Base-by-base conservation (phyloP, 2,113 vertebrate genomes). In the Hemicordylus capensis region DNA sequence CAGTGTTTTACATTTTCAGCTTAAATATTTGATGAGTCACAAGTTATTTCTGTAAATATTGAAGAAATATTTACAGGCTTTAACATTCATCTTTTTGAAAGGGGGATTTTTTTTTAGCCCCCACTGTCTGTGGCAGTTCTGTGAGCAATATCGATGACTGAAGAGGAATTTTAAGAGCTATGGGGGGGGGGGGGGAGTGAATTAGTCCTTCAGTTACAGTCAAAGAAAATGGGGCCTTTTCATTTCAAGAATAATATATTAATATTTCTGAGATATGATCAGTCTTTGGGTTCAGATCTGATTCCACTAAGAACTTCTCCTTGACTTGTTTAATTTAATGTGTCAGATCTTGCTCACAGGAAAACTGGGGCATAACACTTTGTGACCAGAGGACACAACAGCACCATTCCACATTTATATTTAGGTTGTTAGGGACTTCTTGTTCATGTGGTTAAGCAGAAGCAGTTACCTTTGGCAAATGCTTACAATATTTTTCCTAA, bases 21-120 rank as follows among this genome's bases (percentile, higher is more conserved):
- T 73, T 24, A 85, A 80, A 66, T 87, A 80, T 91, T 90, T 81
- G 92, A 92, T 95, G 93, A 93, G 90, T 93, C 93, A 94, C 37
- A 17, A 72, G 88, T 88, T 94, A 91, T 93, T 94, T 93, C 88
- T 88, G 88, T 93, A 87, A 91, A 95, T 90, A 90, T 85, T 86
- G 17, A 20, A 54, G 63, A 58, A 79, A 17, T 81, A 26, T 15
- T 28, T 46, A 79, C 22, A 64, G 24, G 6, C 46, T 0, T 17
- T 63, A 84, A 78, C 6, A 1, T 78, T 84, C 34, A 0, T 80
- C n/a, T 88, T 86, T 66, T 74, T 61, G 69, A 85, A 86, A 85
- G 8, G 77, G 70, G 70, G 85, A 2, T 39, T 39, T 77, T 59
- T 77, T 77, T 77, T 61, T 37, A 58, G 15, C 39, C 66, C 28